Evolutionary conservation across 2,797 vertebrate genomes (phyloP).

Genomic region (Scleropages formosus): DNA sequence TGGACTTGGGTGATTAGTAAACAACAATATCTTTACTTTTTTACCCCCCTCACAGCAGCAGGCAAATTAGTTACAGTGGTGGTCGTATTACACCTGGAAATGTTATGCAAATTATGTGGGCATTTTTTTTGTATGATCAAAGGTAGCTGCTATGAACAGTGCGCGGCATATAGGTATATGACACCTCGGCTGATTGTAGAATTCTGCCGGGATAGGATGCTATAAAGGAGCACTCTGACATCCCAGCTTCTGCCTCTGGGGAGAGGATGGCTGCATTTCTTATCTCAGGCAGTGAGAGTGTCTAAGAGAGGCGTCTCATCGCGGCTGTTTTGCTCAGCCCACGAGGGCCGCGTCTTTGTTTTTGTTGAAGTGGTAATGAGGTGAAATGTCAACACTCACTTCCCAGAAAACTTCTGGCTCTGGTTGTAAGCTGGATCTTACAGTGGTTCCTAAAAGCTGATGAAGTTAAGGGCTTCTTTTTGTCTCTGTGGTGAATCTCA

Average conservation of each 20-base stretch:
- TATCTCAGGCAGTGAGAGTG: not conserved
- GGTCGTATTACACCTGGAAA: not conserved
- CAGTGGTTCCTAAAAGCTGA: not conserved
- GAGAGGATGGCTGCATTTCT: conserved; percentile 5
- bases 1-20: not conserved
- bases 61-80: not conserved
- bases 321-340: not conserved
- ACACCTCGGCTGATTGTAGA: not conserved
- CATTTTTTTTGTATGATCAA: not conserved
- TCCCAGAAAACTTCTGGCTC: not conserved
- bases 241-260: conserved; percentile 18
- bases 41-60: not conserved
- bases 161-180: not conserved
- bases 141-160: not conserved
- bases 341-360: conserved; percentile 8
- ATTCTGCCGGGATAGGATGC: conserved; percentile 13
- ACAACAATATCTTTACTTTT: too few species aligned
- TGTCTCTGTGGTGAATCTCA: not conserved
- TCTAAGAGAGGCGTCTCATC: not conserved
- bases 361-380: not conserved
- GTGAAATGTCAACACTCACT: not conserved
- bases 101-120: not conserved
- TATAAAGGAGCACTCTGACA: conserved; percentile 1
- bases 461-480: not conserved
- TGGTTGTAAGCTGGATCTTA: not conserved